A percentile compares a stretch with the other conserved stretches of the same genome.
These are phyloP conservation scores for Onychomys arenicola DNA, from an alignment of 2,797 vertebrate genomes.

Conservation along the genomic window DNA sequence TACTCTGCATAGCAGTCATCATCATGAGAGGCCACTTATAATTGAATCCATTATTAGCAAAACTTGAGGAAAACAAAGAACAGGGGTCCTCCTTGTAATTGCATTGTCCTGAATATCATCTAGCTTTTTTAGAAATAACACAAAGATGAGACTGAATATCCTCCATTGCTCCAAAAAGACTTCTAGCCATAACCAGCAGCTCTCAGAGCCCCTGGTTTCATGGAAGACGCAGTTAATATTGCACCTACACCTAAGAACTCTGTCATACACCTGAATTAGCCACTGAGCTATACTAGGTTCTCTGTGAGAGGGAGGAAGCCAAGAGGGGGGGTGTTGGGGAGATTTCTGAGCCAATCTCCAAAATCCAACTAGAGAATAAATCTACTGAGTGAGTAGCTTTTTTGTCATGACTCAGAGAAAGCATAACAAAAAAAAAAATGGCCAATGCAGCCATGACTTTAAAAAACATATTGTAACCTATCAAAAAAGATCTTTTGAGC, in stretches of 20 bases:
- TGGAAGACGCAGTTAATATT: background rate
- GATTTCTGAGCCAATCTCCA: background rate
- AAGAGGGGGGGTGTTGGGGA: background rate
- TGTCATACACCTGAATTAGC: background rate
- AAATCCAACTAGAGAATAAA: slow-evolving; percentile 21
- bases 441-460: background rate
- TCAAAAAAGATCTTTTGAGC: background rate
- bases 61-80: background rate
- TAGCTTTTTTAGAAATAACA: background rate
- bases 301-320: background rate
- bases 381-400: background rate
- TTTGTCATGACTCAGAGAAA: background rate
- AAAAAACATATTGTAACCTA: background rate
- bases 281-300: background rate
- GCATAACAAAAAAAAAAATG: background rate
- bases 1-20: background rate
- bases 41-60: slow-evolving; percentile 1
- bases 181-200: background rate
- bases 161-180: accelerated
- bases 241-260: background rate
- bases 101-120: background rate
- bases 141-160: background rate
- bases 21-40: background rate
- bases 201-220: background rate
- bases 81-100: background rate